phyloP scores from a whole-genome alignment of 2,888 invertebrate species.

The Patella pellucida region DNA sequence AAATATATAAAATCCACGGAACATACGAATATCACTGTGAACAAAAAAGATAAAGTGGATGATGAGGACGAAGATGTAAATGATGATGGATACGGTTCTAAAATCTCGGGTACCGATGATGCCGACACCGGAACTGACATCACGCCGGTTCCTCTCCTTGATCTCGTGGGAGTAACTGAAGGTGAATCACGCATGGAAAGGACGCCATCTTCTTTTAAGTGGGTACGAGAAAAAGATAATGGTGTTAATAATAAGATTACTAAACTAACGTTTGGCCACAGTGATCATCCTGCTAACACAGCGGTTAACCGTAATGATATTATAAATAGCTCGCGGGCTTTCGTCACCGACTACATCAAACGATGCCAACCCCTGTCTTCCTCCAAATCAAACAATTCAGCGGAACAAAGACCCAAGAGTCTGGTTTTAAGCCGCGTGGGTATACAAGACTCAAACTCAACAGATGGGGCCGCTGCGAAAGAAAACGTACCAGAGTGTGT shows the following conservation, averaged over 20 bases:
- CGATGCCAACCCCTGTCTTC: background rate
- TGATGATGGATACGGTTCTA: constrained; percentile 34
- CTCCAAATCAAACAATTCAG: background rate
- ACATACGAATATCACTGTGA: background rate
- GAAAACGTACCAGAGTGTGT: background rate
- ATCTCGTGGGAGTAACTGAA: constrained; percentile 14
- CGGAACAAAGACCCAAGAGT: background rate
- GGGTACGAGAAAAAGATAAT: constrained; percentile 16
- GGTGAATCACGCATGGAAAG: constrained; percentile 1
- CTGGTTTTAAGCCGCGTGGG: background rate
- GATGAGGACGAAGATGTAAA: constrained; percentile 22
- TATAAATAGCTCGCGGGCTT: constrained; percentile 1
- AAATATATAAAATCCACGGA: too few relatives aligned
- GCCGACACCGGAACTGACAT: constrained; percentile 14
- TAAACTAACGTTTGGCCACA: constrained; percentile 18
- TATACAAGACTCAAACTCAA: background rate
- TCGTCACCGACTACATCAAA: background rate
- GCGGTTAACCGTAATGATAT: background rate
- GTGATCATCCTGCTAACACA: background rate
- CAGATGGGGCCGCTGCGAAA: too few relatives aligned
- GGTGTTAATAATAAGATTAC: constrained; percentile 12
- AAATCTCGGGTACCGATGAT: constrained; percentile 20
- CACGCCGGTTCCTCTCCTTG: constrained; percentile 2
- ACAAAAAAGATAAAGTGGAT: background rate
- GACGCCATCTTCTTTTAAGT: constrained; percentile 5